Conservation (phyloP, 2,113 vertebrate species). For the Rutilus rutilus region DNA sequence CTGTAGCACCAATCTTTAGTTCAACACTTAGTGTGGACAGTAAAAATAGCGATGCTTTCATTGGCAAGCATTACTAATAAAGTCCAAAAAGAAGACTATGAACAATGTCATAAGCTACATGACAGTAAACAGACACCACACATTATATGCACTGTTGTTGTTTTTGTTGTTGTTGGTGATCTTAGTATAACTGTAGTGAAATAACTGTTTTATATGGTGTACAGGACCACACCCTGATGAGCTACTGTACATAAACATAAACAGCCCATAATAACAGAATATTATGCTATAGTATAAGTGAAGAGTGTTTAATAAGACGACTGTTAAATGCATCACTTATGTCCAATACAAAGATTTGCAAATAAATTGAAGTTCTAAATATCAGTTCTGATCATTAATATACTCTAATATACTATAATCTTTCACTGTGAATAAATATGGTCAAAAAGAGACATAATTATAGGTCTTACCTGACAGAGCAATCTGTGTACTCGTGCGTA, state of each 20-base stretch:
- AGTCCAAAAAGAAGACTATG: background rate
- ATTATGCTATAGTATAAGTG: background rate
- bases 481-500: background rate
- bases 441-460: background rate
- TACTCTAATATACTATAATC: background rate
- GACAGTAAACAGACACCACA: background rate
- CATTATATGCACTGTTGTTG: background rate
- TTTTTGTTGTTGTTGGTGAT: background rate
- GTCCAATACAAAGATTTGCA: too few relatives aligned
- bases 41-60: background rate
- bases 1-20: background rate
- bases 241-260: background rate
- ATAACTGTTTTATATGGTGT: background rate
- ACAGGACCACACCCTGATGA: conserved; percentile 29
- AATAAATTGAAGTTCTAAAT: background rate
- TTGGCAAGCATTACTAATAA: background rate
- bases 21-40: background rate
- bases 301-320: background rate
- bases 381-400: background rate
- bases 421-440: background rate
- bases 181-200: background rate
- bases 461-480: conserved; percentile 37
- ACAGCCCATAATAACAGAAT: background rate
- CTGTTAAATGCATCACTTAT: background rate
- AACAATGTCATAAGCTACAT: background rate